These are phyloP conservation scores for Tragelaphus eurycerus DNA, from an alignment of 2,797 vertebrate species.

Conservation along the genomic window DNA sequence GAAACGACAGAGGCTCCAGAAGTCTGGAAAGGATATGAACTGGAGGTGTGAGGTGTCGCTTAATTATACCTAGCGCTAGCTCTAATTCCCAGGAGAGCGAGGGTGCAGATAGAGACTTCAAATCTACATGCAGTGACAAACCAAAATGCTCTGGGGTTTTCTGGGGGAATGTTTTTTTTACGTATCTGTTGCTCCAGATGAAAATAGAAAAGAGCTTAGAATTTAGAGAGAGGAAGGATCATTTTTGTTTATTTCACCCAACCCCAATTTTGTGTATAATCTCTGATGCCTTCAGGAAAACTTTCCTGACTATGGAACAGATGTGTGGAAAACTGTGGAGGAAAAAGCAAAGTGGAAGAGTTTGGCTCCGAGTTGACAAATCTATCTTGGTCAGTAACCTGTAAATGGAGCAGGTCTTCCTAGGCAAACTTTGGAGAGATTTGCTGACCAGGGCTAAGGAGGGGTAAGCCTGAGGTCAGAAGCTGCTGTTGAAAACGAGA, in stretches of 20 bases:
- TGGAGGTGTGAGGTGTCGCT: neutral
- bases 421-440: neutral
- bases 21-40: neutral
- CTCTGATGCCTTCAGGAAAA: neutral
- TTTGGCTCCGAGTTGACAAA: neutral
- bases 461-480: neutral
- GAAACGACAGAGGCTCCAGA: neutral
- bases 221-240: neutral
- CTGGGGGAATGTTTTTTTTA: neutral
- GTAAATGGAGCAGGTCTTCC: neutral
- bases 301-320: neutral
- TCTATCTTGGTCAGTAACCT: neutral
- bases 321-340: neutral
- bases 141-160: neutral
- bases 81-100: neutral
- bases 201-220: constrained; percentile 19
- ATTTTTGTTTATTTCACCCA: neutral
- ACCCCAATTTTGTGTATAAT: neutral
- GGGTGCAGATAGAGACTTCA: neutral
- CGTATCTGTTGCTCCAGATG: neutral
- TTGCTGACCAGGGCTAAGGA: neutral
- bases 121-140: neutral
- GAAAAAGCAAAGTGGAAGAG: neutral
- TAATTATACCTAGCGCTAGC: neutral
- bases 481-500: neutral